A percentile compares a stretch with the other conserved stretches of the same genome.
phyloP scores from a whole-genome alignment of 2,113 vertebrate species.

The Megaceryle maxima region DNA sequence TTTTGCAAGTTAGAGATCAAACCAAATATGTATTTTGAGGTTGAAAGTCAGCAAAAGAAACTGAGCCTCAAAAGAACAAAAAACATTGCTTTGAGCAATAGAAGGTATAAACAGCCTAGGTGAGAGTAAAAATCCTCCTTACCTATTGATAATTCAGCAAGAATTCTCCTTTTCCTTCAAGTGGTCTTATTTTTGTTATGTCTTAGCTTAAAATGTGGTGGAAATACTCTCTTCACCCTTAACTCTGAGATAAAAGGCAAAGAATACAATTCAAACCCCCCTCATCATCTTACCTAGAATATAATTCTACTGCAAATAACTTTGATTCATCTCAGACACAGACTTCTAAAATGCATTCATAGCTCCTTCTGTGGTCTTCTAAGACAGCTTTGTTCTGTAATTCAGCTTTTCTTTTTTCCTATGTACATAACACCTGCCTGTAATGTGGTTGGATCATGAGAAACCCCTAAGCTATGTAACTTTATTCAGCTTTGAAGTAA shows the following conservation, averaged over 20 bases:
- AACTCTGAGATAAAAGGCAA: background rate
- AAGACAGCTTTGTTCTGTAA: background rate
- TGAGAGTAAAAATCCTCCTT: background rate
- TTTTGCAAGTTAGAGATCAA: background rate
- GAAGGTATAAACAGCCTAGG: background rate
- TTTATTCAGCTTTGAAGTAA: background rate
- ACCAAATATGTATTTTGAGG: conserved; percentile 3
- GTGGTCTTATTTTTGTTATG: background rate
- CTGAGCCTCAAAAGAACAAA: background rate
- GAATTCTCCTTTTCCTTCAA: background rate
- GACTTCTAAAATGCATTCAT: background rate
- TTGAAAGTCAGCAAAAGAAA: conserved; percentile 6
- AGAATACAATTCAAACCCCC: background rate
- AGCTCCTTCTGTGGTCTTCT: background rate
- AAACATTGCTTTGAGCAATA: background rate
- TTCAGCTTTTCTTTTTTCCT: background rate
- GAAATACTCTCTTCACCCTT: background rate
- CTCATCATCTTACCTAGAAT: background rate
- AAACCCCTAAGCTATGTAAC: background rate
- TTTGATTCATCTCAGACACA: background rate
- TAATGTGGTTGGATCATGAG: background rate
- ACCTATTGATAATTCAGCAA: background rate
- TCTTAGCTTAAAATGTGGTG: background rate
- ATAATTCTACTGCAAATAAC: background rate
- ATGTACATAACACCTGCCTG: background rate